Percentiles rank a stretch among this genome's conserved stretches.
Conservation (phyloP, 2,113 vertebrate species). For the Platanista minor region DNA sequence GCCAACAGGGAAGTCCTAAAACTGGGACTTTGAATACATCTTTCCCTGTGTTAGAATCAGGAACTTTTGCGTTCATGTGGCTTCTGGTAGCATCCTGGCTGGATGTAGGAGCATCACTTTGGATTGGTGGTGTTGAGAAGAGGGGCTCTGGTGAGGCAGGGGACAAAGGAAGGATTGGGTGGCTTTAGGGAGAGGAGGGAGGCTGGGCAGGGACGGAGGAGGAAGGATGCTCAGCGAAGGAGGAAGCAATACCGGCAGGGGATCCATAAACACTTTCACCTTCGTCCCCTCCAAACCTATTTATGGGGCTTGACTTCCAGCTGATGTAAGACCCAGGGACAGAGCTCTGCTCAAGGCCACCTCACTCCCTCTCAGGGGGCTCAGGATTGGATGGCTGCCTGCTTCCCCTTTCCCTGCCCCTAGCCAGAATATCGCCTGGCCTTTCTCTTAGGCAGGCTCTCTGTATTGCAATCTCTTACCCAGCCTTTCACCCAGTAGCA, state of each 20-base stretch:
- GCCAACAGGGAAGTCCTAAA: neutral
- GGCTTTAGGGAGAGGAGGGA: neutral
- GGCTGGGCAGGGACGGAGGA: neutral
- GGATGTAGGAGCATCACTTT: neutral
- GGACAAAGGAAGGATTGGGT: neutral
- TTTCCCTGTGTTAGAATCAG: neutral
- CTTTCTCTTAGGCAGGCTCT: neutral
- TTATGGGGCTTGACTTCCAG: neutral
- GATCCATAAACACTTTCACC: neutral
- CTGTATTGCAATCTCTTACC: neutral
- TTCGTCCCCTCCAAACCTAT: neutral
- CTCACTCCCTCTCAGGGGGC: neutral
- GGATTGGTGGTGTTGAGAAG: neutral
- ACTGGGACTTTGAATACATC: neutral
- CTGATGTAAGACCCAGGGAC: neutral
- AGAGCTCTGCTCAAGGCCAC: neutral
- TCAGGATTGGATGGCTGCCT: neutral
- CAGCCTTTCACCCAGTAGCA: neutral
- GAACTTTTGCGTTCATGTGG: neutral
- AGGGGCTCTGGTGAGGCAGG: neutral
- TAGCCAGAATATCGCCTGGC: neutral
- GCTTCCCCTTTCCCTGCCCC: neutral
- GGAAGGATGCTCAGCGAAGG: neutral
- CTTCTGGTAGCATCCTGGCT: neutral
- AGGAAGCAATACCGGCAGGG: neutral